Percentiles rank a stretch among this genome's conserved stretches.
phyloP scores from a whole-genome alignment of 2,797 vertebrate species.

The Phoebastria nigripes region DNA sequence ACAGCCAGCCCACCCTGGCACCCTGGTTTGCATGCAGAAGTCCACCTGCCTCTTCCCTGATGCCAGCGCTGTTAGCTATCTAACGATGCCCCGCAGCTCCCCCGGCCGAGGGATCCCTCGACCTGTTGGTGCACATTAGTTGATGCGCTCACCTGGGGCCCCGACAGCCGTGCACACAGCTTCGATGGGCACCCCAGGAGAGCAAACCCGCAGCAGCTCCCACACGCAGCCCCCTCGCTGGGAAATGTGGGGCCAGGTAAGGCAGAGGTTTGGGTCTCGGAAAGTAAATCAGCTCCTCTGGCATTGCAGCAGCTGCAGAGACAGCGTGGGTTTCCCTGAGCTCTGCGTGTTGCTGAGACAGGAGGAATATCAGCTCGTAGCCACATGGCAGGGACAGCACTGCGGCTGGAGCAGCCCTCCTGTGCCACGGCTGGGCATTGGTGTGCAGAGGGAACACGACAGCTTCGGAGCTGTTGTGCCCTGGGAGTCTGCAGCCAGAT shows the following conservation, averaged over 20 bases:
- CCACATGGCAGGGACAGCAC: background rate
- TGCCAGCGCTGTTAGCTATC: background rate
- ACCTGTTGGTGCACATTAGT: background rate
- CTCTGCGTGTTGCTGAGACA: background rate
- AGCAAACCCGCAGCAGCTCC: background rate
- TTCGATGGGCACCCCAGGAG: background rate
- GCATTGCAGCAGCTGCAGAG: background rate
- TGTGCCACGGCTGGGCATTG: background rate
- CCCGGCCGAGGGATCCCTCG: background rate
- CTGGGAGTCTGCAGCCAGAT: background rate
- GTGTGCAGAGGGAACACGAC: background rate
- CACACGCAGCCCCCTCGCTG: fast-evolving
- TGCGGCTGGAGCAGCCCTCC: background rate
- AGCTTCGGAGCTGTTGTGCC: background rate
- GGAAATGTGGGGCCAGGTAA: background rate
- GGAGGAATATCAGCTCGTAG: background rate
- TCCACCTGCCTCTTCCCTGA: background rate
- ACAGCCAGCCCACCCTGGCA: background rate
- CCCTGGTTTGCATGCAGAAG: background rate
- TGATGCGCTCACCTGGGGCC: background rate
- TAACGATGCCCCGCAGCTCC: background rate
- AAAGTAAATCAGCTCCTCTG: background rate
- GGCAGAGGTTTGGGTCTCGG: background rate
- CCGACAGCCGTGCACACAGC: background rate
- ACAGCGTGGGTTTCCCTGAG: fast-evolving